Conservation (phyloP, 2,888 invertebrate genomes). For the Macrophya annulata region DNA sequence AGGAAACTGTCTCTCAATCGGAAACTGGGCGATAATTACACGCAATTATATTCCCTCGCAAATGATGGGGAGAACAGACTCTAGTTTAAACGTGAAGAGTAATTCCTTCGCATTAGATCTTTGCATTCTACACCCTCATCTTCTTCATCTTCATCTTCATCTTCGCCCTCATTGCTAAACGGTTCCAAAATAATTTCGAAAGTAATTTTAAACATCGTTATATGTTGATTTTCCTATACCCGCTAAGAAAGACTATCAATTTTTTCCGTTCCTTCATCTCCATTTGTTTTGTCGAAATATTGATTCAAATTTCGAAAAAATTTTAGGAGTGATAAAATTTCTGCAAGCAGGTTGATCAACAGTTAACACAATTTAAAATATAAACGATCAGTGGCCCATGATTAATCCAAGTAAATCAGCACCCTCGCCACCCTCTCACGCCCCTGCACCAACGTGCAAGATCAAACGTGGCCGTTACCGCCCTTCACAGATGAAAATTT, state of each 20-base stretch:
- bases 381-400: constrained; percentile 40
- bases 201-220: not conserved
- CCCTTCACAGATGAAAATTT: constrained; percentile 36
- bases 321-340: not conserved
- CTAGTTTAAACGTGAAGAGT: not conserved
- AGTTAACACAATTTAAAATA: constrained; percentile 40
- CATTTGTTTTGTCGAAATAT: not conserved
- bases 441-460: not conserved
- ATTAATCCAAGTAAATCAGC: constrained; percentile 44
- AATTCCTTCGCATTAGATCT: constrained; percentile 26
- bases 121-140: not conserved
- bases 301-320: not conserved
- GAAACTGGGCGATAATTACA: constrained; percentile 44
- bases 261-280: not conserved
- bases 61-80: constrained; percentile 18
- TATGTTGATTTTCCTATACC: too few relatives aligned
- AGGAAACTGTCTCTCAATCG: constrained; percentile 48
- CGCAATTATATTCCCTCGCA: constrained; percentile 45
- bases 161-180: not conserved
- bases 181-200: not conserved
- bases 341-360: constrained; percentile 26
- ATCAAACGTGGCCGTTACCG: constrained; percentile 37
- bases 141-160: not conserved
- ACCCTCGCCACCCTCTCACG: too few relatives aligned
- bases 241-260: not conserved